Base-by-base conservation (phyloP, 2,888 invertebrate genomes). In the Sesia apiformis region DNA sequence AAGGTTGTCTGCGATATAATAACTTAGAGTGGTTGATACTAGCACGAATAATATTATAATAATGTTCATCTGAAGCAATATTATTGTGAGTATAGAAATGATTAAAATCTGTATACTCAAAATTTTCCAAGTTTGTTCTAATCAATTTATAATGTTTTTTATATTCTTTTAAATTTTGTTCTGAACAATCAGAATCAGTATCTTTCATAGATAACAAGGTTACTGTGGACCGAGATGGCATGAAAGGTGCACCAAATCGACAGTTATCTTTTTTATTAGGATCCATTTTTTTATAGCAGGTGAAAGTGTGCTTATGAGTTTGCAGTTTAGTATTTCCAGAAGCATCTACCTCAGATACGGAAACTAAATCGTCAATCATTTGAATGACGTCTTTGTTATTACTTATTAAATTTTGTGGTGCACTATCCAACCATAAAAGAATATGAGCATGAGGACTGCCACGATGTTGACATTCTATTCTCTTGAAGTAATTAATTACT, bases 391-490 rank as follows among this genome's bases (percentile, higher is more conserved):
- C 57, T 49, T 39, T 38, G 52, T 60, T 54, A 57, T 62, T 60
- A 38, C 53, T 56, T 51, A 68, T 55, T 53, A 57, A 23, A 64
- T 69, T 63, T 52, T 61, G 53, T 39, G 72, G 72, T 59, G 39
- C 68, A 63, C 78, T 70, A 3, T 76, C 63, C 23, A 80, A 61
- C 79, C 80, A 81, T 4, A 67, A 52, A 8, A 75, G 52, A 56
- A 72, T 67, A 60, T 75, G 69, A 39, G 72, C 70, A 64, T 68
- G 76, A 8, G 74, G 72, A 51, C 74, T 75, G 41, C 71, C 77
- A 42, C 69, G 61, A 59, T 75, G 71, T 56, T 76, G 74, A 57
- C 76, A 78, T 65, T 77, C 73, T 42, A 76, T 72, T 40, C 70
- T 54, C 55, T 61, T 63, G 57, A 78, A 78, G 55, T 67, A 78